Percentiles rank a stretch among this genome's conserved stretches.
These are phyloP conservation scores for Bucco capensis DNA, from an alignment of 2,113 vertebrate genomes.

Conservation along the genomic window DNA sequence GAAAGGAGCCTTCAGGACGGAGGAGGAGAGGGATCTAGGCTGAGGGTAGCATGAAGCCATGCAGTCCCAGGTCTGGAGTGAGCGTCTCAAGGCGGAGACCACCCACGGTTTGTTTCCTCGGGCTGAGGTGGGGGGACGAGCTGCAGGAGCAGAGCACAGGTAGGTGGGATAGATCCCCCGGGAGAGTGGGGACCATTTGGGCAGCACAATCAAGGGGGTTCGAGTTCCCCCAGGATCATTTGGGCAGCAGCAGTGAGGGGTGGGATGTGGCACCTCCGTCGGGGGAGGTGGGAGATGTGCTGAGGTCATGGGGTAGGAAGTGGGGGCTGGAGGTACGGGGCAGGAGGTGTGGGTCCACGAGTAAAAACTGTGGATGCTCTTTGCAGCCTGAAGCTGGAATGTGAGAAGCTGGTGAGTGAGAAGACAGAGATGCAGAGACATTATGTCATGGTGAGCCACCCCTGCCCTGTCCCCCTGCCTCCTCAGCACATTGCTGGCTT, in stretches of 20 bases:
- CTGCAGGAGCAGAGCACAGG: not conserved
- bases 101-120: rapidly evolving
- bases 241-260: too few relatives aligned
- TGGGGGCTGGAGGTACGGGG: not conserved
- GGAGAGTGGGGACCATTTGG: not conserved
- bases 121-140: not conserved
- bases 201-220: not conserved
- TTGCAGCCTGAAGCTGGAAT: constrained; percentile 79
- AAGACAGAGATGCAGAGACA: constrained; percentile 83
- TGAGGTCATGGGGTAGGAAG: not conserved
- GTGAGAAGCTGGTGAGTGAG: constrained; percentile 80
- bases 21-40: too few relatives aligned
- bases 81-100: not conserved
- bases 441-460: constrained; percentile 78
- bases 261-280: not conserved
- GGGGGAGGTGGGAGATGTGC: not conserved
- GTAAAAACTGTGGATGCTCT: not conserved
- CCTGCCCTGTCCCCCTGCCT: not conserved
- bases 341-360: rapidly evolving
- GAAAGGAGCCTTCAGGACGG: not conserved
- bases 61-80: rapidly evolving
- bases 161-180: rapidly evolving
- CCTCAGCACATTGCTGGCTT: too few relatives aligned
- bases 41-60: rapidly evolving
- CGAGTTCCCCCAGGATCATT: not conserved